These are phyloP conservation scores for Strix aluco DNA, from an alignment of 2,113 vertebrate genomes.

Conservation along the genomic window DNA sequence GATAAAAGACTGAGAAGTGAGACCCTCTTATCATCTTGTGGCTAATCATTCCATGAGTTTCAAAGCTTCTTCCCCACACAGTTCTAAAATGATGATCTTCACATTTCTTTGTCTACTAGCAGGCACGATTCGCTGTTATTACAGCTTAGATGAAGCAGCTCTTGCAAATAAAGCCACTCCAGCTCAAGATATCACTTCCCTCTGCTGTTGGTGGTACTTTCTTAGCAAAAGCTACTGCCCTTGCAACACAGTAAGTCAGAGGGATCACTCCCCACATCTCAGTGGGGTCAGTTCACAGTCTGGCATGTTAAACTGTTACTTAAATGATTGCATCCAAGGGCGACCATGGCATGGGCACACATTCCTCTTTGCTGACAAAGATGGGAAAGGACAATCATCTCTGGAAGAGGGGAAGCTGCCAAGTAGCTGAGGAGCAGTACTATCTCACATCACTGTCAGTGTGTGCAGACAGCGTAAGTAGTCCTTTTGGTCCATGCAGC, in stretches of 20 bases:
- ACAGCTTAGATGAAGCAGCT: not conserved
- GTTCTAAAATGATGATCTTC: not conserved
- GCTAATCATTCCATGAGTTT: not conserved
- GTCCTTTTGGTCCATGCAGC: not conserved
- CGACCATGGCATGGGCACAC: not conserved
- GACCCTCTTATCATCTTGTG: not conserved
- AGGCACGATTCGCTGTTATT: not conserved
- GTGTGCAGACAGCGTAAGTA: accelerated
- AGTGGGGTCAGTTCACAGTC: not conserved
- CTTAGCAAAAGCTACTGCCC: not conserved
- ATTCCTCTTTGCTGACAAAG: not conserved
- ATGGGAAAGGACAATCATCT: not conserved
- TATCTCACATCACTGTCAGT: too few relatives aligned
- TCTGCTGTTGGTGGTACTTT: not conserved
- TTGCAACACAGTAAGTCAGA: not conserved
- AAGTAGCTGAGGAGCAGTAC: not conserved
- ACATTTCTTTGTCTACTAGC: not conserved
- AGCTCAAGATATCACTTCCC: not conserved
- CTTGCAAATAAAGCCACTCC: not conserved
- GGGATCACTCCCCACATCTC: not conserved
- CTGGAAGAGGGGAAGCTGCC: not conserved
- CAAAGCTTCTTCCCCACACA: not conserved
- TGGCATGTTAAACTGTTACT: not conserved
- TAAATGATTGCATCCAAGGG: not conserved
- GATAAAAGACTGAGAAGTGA: not conserved